Evolutionary conservation across 2,113 vertebrate species (phyloP).

Genomic region (Empidonax alnorum): DNA sequence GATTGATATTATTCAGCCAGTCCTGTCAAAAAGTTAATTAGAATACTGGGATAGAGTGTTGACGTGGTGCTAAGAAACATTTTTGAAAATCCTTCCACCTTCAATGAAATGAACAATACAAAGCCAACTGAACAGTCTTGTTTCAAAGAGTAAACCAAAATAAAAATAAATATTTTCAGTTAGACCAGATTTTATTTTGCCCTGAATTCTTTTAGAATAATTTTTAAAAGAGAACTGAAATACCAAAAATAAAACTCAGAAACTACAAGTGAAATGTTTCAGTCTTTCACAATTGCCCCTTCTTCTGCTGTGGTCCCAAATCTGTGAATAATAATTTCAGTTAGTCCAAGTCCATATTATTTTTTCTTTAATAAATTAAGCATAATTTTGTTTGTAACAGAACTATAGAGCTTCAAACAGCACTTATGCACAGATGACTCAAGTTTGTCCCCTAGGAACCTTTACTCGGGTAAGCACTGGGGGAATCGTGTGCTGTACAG

Average conservation of each 20-base stretch:
- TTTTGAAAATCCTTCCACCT: not conserved
- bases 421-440: not conserved
- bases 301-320: not conserved
- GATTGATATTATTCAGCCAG: not conserved
- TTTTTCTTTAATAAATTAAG: not conserved
- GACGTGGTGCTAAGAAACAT: not conserved
- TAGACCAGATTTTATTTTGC: not conserved
- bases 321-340: not conserved
- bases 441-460: not conserved
- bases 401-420: not conserved
- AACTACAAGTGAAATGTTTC: not conserved
- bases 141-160: not conserved
- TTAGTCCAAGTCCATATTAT: not conserved
- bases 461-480: not conserved
- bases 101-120: not conserved
- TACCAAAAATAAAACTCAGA: not conserved
- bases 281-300: not conserved
- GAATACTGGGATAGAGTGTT: not conserved
- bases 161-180: not conserved
- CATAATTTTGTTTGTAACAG: not conserved
- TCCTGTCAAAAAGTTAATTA: not conserved
- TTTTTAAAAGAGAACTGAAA: not conserved
- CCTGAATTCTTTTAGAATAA: not conserved
- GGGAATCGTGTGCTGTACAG: fast-evolving
- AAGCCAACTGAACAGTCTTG: not conserved